Evolutionary conservation across 2,113 vertebrate genomes (phyloP), one percentile per base, ranked within the genome.

Genomic region (Ameiurus melas): DNA sequence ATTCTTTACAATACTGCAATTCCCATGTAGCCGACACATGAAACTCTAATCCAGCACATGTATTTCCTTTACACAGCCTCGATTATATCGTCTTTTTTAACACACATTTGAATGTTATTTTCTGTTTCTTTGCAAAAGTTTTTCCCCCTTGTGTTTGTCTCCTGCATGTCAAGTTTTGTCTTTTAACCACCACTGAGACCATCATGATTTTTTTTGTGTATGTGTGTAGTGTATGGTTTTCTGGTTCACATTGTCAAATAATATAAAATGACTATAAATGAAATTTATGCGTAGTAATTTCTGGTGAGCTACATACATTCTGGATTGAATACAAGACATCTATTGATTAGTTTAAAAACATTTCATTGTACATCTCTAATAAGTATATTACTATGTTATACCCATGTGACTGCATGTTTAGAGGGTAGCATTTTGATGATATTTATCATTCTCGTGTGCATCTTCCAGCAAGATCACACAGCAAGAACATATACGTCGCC

Each of bases 51-150:
- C 14, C 53, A 33, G 8, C 1, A 19, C 22, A 62, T 3, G 2
- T 27, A 25, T 62, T 62, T 25, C 30, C 30, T 62, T 82, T 36
- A 84, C 16, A 27, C 13, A 83, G 81, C 33, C 19, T 82, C 5
- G 36, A 2, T 55, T 19, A 64, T 25, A 30, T 62, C 9, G 22
- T 81, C n/a, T 17, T 73, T 73, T 73, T 85, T 86, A 79, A 51
- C 47, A 33, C 12, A 0, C 0, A 19, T 88, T 86, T 87, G 7
- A 20, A 83, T 90, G 43, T 86, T 85, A 55, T 47, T 89, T 83
- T 85, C 85, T 85, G 80, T 88, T 91, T 27, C 82, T 89, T 85
- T 91, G 85, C 90, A 84, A 87, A 82, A 75, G 66, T 47, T 80
- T 58, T 85, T 58, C 82, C 84, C 84, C 84, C 88, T 89, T 62